Conservation (phyloP, 2,113 vertebrate species). For the Grammomys surdaster region DNA sequence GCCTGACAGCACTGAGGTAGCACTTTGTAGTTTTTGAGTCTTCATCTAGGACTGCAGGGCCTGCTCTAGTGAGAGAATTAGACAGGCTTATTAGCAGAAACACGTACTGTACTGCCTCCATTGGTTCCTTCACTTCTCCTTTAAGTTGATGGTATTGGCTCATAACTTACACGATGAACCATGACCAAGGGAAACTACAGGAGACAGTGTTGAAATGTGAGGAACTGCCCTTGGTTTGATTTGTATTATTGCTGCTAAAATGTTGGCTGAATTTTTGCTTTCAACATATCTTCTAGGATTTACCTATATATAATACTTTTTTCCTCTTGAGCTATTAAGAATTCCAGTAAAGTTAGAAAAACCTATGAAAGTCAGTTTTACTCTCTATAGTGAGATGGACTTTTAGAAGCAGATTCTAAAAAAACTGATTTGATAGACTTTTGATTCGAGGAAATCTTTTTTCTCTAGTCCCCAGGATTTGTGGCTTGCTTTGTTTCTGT, state of each 20-base stretch:
- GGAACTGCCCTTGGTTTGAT: slow-evolving; percentile 49
- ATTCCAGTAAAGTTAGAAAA: slow-evolving; percentile 25
- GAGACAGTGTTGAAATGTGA: slow-evolving; percentile 25
- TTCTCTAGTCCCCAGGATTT: slow-evolving; percentile 6
- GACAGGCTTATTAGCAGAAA: background rate
- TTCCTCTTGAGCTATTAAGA: background rate
- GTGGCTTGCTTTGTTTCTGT: slow-evolving; percentile 51
- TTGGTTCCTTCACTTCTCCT: slow-evolving; percentile 15
- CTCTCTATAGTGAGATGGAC: slow-evolving; percentile 7
- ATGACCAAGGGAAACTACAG: background rate
- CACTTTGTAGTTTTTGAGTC: slow-evolving; percentile 37
- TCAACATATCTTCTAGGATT: background rate
- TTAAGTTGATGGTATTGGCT: slow-evolving; percentile 30
- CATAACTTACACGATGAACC: background rate
- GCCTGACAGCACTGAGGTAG: slow-evolving; percentile 21
- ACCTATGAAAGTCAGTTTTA: slow-evolving; percentile 4
- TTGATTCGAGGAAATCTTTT: slow-evolving; percentile 6
- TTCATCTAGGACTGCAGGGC: background rate
- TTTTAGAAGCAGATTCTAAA: background rate
- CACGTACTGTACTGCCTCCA: background rate
- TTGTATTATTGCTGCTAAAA: slow-evolving; percentile 64
- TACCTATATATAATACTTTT: slow-evolving; percentile 9
- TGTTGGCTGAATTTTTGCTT: slow-evolving; percentile 44
- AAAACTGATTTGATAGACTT: slow-evolving; percentile 4
- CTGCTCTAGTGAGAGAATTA: background rate